These are phyloP conservation scores for Orussus abietinus DNA, from an alignment of 1,140 invertebrate species.

Conservation along the genomic window DNA sequence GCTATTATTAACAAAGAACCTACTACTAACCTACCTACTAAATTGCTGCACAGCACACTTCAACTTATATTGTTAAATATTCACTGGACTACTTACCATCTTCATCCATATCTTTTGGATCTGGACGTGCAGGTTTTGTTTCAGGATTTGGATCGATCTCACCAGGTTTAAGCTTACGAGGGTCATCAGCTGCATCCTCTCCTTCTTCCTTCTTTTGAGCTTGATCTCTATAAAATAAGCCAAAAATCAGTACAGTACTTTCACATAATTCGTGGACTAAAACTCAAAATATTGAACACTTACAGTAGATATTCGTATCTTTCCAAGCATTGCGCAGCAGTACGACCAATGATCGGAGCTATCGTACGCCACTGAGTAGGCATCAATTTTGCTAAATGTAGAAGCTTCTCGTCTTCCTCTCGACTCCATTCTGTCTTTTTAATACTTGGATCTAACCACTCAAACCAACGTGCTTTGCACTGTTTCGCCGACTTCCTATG, in stretches of 20 bases:
- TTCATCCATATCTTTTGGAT: slow-evolving; percentile 99
- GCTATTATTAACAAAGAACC: slow-evolving; percentile 7
- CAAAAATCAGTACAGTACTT: not conserved
- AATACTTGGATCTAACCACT: slow-evolving; percentile 99
- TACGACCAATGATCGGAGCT: slow-evolving; percentile 96
- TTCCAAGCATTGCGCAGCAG: slow-evolving; percentile 97
- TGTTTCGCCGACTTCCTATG: slow-evolving; percentile 99
- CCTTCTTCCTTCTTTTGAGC: slow-evolving; percentile 97
- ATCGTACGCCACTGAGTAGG: slow-evolving; percentile 99
- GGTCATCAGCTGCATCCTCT: slow-evolving; percentile 88
- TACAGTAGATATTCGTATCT: slow-evolving; percentile 94
- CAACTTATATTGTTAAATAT: slow-evolving; percentile 2
- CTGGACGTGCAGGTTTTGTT: slow-evolving; percentile 97
- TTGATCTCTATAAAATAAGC: slow-evolving; percentile 72
- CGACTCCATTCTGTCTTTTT: slow-evolving; percentile 99
- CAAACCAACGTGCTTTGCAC: slow-evolving; percentile 99
- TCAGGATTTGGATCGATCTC: slow-evolving; percentile 99
- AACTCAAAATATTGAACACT: slow-evolving; percentile 45
- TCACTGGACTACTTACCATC: slow-evolving; percentile 66
- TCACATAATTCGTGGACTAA: not conserved
- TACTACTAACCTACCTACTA: slow-evolving; percentile 3
- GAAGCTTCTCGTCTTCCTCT: slow-evolving; percentile 97
- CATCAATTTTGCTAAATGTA: slow-evolving; percentile 98
- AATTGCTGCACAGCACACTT: no score
- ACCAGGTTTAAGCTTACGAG: slow-evolving; percentile 94